Evolutionary conservation across 1,140 invertebrate species (phyloP).

Genomic region (Lerema accius): DNA sequence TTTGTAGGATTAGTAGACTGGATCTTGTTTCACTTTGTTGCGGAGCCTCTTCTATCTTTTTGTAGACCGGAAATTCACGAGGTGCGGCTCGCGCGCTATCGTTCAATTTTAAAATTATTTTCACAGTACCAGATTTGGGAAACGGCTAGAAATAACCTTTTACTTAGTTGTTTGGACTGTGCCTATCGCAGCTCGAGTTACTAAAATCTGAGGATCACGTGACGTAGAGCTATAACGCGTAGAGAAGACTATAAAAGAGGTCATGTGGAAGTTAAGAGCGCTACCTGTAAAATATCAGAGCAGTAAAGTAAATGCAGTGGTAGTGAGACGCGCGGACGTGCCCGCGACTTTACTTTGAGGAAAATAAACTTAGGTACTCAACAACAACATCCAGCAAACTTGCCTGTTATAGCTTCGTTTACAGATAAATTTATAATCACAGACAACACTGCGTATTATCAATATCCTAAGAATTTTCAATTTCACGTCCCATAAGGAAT

Average conservation of each 20-base stretch:
- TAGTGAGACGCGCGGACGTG: conserved; percentile 61
- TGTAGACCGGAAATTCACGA: conserved; percentile 67
- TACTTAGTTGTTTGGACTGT: not conserved
- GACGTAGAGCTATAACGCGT: conserved; percentile 74
- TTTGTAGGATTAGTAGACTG: conserved; percentile 82
- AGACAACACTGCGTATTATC: not conserved
- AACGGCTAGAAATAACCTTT: not conserved
- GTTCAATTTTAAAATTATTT: conserved; percentile 30
- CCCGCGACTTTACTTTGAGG: conserved; percentile 36
- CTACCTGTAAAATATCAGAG: conserved; percentile 79
- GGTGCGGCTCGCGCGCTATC: conserved; percentile 40
- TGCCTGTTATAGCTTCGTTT: too few species aligned
- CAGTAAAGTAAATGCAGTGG: conserved; percentile 80
- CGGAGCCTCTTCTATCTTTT: conserved; percentile 73
- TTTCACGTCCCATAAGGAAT: conserved; percentile 22
- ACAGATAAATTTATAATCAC: not conserved
- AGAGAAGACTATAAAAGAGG: conserved; percentile 74
- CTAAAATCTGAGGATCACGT: conserved; percentile 72
- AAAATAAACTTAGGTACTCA: conserved; percentile 29
- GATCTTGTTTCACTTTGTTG: conserved; percentile 83
- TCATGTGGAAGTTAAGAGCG: conserved; percentile 80
- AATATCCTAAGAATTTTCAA: conserved; percentile 4
- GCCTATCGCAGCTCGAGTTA: not conserved
- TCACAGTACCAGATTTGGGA: not conserved
- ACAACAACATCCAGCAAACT: conserved; percentile 7